Percentiles rank a stretch among this genome's conserved stretches.
Conservation (phyloP, 2,113 vertebrate species). For the Stegostoma tigrinum region DNA sequence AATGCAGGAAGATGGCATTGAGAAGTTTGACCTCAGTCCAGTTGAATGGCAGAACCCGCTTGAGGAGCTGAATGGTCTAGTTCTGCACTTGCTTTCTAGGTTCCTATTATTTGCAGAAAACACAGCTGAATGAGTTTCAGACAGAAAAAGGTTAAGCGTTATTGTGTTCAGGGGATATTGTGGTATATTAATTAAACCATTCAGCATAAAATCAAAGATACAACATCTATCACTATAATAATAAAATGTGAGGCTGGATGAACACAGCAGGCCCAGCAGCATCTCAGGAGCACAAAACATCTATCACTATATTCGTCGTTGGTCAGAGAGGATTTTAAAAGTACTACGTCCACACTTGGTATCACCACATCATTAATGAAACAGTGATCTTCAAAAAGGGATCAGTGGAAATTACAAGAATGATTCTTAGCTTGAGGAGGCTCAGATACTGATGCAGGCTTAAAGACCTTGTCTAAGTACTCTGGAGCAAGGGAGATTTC, state of each 20-base stretch:
- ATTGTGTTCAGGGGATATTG: neutral
- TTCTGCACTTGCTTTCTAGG: no score
- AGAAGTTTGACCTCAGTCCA: no score
- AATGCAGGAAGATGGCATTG: no score
- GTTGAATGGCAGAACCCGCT: no score
- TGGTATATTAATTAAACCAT: neutral
- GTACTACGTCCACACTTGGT: neutral
- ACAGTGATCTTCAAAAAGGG: neutral
- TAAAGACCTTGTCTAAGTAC: neutral
- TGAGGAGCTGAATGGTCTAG: no score
- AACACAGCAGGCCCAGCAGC: no score
- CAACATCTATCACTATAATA: neutral
- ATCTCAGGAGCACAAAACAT: no score
- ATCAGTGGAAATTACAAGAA: neutral
- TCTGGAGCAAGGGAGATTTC: neutral
- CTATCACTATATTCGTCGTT: neutral
- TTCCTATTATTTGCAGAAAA: neutral
- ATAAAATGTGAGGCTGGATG: no score
- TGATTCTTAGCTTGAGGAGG: neutral
- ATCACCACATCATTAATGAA: neutral
- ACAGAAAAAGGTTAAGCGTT: neutral
- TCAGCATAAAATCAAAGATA: neutral
- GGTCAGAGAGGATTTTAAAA: neutral
- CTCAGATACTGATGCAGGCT: neutral
- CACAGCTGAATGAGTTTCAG: neutral